Percentiles rank a stretch among this genome's conserved stretches.
These are phyloP conservation scores for Deilephila elpenor DNA, from an alignment of 2,888 invertebrate genomes.

Conservation along the genomic window DNA sequence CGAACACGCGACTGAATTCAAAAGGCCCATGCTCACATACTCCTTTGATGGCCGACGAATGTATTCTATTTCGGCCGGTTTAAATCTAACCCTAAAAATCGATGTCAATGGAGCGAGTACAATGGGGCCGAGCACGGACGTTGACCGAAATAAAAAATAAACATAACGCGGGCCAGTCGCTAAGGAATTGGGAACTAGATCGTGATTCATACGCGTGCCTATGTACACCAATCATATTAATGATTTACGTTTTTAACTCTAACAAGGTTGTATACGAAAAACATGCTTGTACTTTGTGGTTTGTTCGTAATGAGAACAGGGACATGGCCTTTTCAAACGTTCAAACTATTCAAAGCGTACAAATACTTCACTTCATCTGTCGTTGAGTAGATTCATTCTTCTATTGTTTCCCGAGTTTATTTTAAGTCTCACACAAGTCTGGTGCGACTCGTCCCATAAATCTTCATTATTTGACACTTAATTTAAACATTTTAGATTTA, in stretches of 20 bases:
- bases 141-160: constrained; percentile 81
- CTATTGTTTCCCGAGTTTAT: no score
- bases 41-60: constrained; percentile 30
- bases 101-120: constrained; percentile 75
- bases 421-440: no score
- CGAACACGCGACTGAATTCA: constrained; percentile 36
- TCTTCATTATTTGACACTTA: no score
- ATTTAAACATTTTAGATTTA: no score
- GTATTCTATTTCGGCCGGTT: constrained; percentile 50
- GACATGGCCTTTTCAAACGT: constrained; percentile 8
- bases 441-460: no score
- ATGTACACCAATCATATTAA: constrained; percentile 37
- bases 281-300: not conserved
- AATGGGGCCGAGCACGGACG: constrained; percentile 71
- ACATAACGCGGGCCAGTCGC: constrained; percentile 60
- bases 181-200: constrained; percentile 70
- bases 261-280: constrained; percentile 11
- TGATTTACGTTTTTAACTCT: constrained; percentile 33
- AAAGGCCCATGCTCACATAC: constrained; percentile 34
- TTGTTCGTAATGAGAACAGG: constrained; percentile 15
- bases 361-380: not conserved
- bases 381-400: not conserved
- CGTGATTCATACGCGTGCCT: constrained; percentile 59
- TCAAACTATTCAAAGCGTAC: not conserved
- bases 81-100: constrained; percentile 73